Evolutionary conservation across 2,888 invertebrate genomes (phyloP).

Genomic region (Scaeva pyrastri): DNA sequence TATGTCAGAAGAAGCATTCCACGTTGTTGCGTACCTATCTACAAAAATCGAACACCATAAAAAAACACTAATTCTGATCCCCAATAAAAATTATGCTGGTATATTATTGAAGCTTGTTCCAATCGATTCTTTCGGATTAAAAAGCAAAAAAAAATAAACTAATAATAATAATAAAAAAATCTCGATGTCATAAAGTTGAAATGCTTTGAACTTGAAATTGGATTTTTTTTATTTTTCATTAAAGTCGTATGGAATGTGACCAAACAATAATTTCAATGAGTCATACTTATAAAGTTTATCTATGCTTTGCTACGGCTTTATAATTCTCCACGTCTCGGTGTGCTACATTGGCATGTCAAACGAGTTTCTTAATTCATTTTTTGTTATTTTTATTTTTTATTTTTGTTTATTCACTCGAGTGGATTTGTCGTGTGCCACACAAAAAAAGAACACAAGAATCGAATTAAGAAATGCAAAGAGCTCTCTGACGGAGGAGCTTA

Average conservation of each 20-base stretch:
- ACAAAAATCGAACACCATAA: background rate
- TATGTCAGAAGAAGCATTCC: background rate
- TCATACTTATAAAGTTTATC: conserved; percentile 43
- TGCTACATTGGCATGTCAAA: conserved; percentile 55
- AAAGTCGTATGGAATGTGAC: conserved; percentile 67
- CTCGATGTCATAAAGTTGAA: conserved; percentile 51
- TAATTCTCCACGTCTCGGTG: conserved; percentile 8
- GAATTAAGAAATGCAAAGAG: conserved; percentile 11
- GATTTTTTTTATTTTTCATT: conserved; percentile 49
- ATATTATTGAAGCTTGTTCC: background rate
- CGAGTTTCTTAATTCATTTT: conserved; percentile 29
- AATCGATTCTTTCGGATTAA: conserved; percentile 26
- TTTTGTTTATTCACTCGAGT: conserved; percentile 42
- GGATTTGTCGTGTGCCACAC: conserved; percentile 70
- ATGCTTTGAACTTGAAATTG: conserved; percentile 68
- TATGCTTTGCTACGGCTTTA: conserved; percentile 24
- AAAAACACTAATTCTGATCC: background rate
- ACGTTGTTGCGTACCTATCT: background rate
- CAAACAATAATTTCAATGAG: conserved; percentile 72
- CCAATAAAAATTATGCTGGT: background rate
- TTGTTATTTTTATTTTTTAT: background rate
- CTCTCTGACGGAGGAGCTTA: background rate
- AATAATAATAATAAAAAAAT: conserved; percentile 27
- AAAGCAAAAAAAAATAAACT: conserved; percentile 6
- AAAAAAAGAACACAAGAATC: conserved; percentile 29